A percentile compares a stretch with the other conserved stretches of the same genome.
phyloP scores from a whole-genome alignment of 2,797 vertebrate genomes.

The Epinephelus awoara region DNA sequence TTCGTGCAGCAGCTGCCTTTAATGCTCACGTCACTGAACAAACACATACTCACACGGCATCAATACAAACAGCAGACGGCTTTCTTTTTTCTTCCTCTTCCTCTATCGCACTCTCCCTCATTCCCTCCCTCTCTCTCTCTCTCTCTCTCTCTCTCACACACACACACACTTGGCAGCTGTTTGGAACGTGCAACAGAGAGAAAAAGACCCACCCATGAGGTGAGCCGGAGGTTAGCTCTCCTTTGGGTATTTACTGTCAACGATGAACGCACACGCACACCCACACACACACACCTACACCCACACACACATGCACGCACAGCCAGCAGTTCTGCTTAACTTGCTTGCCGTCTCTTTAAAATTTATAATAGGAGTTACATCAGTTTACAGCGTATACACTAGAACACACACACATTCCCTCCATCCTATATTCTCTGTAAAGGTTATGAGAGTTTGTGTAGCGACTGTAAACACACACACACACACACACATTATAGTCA shows the following conservation, averaged over 20 bases:
- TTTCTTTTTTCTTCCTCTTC: constrained; percentile 53
- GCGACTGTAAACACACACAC: constrained; percentile 39
- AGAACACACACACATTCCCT: constrained; percentile 22
- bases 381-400: constrained; percentile 25
- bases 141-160: constrained; percentile 21
- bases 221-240: constrained; percentile 73
- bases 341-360: constrained; percentile 38
- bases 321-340: constrained; percentile 13
- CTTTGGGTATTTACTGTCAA: constrained; percentile 70
- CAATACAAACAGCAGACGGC: constrained; percentile 49
- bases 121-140: constrained; percentile 4
- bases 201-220: constrained; percentile 76
- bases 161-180: constrained; percentile 63
- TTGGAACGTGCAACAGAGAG: constrained; percentile 59
- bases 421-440: constrained; percentile 31
- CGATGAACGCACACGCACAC: constrained; percentile 36
- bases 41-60: constrained; percentile 68
- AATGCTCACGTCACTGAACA: constrained; percentile 64
- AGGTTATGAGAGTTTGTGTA: constrained; percentile 32
- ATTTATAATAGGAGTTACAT: constrained; percentile 36
- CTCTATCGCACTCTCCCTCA: constrained; percentile 18
- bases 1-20: constrained; percentile 68
- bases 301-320: constrained; percentile 26
- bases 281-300: constrained; percentile 22
- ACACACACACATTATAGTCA: constrained; percentile 12